phyloP scores from a whole-genome alignment of 2,797 vertebrate species.

The Poeciliopsis infans region DNA sequence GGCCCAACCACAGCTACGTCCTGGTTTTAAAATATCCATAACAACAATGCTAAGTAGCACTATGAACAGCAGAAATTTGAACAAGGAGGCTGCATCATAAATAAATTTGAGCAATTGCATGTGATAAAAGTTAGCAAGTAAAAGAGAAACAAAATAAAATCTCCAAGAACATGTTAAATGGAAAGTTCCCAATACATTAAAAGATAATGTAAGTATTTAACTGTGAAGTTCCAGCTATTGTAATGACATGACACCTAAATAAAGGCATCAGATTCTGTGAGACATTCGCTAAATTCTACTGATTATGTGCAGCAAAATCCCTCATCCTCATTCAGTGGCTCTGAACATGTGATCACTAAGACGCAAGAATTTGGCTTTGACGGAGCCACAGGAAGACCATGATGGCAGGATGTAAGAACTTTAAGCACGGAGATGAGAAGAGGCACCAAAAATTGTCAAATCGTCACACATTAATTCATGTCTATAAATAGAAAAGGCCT shows the following conservation, averaged over 20 bases:
- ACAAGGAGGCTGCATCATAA: constrained; percentile 12
- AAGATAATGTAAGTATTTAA: constrained; percentile 14
- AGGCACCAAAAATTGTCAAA: constrained; percentile 52
- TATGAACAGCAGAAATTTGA: constrained; percentile 7
- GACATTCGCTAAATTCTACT: constrained; percentile 6
- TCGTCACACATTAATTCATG: constrained; percentile 64
- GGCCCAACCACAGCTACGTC: not conserved
- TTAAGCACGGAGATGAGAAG: constrained; percentile 45
- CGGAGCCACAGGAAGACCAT: constrained; percentile 8
- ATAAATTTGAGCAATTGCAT: not conserved
- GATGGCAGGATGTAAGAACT: constrained; percentile 36
- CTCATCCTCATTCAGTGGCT: constrained; percentile 11
- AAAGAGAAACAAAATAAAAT: not conserved
- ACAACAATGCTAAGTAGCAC: not conserved
- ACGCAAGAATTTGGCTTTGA: constrained; percentile 10
- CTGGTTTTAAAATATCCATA: constrained; percentile 5
- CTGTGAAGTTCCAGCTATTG: not conserved
- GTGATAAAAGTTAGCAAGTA: constrained; percentile 4
- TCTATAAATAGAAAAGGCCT: constrained; percentile 59
- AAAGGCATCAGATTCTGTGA: constrained; percentile 6
- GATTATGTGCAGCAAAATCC: not conserved
- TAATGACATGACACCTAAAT: constrained; percentile 10
- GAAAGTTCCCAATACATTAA: constrained; percentile 3
- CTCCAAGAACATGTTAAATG: constrained; percentile 19
- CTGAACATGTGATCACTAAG: constrained; percentile 4